Base-by-base conservation (phyloP, 35 echinoderm and acorn worm genomes). In the Chiridota heheva region DNA sequence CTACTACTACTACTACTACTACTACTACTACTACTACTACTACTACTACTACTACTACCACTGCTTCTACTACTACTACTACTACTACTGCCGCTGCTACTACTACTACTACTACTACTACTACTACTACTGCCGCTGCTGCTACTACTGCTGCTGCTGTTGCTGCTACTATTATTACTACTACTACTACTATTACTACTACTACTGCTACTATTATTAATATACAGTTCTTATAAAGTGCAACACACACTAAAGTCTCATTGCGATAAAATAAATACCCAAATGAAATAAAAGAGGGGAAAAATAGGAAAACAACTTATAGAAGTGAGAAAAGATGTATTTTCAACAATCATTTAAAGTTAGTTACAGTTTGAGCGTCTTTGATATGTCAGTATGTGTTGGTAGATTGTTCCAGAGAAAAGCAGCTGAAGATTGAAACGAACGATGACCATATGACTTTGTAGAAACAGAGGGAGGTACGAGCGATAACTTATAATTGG, bases 61-160 rank as follows among this genome's bases (percentile, higher is more conserved):
- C 48, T 53, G 22, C 48, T 53, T 13, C 48, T 53, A 53, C 48
- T 53, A 53, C 48, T 53, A 53, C 48, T 53, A 53, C 48, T 53
- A 53, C 48, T 53, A 53, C 48, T 53, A 53, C 48, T 53, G 22
- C 48, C 22, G 22, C 48, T 53, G 22, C 48, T 53, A 53, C 48
- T 53, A 53, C 48, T 53, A 53, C 48, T 53, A 53, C 48, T 53
- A 53, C 48, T 53, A 53, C 48, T 53, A 53, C 48, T 53, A 53
- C 48, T 53, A 53, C 48, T 53, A 53, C 48, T n/a, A 53, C 48
- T 53, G 10, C 12, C 12, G 12, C 48, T 53, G 10, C 22, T 13
- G 22, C 12, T 13, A 13, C 48, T 22, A 12, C 48, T 12, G 10
- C 22, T 53, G 10, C 12, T 12, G 22, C 48, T 13, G 12, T 53